phyloP scores from a whole-genome alignment of 2,113 vertebrate genomes.

The Neolamprologus toae region DNA sequence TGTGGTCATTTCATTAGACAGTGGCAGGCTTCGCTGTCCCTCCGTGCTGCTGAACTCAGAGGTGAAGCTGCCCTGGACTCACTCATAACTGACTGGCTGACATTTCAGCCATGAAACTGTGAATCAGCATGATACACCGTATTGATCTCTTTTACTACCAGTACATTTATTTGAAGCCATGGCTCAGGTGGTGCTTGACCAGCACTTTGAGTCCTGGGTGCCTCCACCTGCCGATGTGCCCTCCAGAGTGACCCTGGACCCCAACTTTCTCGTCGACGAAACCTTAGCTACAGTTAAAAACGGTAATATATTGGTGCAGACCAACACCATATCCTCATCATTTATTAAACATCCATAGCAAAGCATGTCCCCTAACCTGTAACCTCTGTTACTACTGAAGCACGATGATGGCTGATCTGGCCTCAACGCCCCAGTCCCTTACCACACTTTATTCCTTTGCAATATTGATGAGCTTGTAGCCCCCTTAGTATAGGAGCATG shows the following conservation, averaged over 20 bases:
- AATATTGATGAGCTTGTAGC: conserved; percentile 64
- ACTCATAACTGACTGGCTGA: background rate
- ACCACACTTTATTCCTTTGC: conserved; percentile 52
- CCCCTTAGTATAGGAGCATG: background rate
- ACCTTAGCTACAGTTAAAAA: background rate
- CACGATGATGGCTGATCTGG: conserved; percentile 37
- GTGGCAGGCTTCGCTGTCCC: background rate
- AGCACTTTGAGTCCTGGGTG: background rate
- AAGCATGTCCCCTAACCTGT: conserved; percentile 45
- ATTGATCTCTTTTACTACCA: background rate
- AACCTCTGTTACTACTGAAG: conserved; percentile 23
- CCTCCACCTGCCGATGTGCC: background rate
- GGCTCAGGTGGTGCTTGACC: background rate
- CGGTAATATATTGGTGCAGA: background rate
- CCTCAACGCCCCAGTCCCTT: conserved; percentile 17
- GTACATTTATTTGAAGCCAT: background rate
- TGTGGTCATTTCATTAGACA: background rate
- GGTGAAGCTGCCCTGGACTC: background rate
- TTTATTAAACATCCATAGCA: conserved; percentile 52
- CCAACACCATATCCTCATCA: conserved; percentile 29
- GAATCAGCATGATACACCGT: background rate
- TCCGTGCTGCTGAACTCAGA: background rate
- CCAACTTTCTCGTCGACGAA: background rate
- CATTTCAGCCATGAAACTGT: background rate
- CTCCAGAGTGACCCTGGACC: background rate